Conservation (phyloP, 1,140 invertebrate species). For the Trissolcus basalis region DNA sequence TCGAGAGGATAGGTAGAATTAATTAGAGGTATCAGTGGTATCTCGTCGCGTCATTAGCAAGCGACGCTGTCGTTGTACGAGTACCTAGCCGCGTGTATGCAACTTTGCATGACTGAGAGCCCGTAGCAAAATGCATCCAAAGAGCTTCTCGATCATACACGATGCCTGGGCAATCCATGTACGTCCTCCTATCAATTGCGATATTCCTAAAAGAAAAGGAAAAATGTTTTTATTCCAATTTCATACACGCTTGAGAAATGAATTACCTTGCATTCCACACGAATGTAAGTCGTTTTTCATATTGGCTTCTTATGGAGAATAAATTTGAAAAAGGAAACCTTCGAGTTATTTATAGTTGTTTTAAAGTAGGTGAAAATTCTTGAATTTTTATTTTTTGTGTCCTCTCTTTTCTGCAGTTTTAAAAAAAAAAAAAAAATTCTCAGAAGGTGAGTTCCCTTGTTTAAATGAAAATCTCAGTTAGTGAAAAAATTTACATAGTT, state of each 20-base stretch:
- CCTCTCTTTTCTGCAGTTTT: no score
- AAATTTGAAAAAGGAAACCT: no score
- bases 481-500: no score
- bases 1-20: slow-evolving; percentile 66
- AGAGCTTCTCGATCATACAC: slow-evolving; percentile 42
- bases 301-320: no score
- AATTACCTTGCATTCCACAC: slow-evolving; percentile 7
- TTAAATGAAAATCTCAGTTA: no score
- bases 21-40: slow-evolving; percentile 68
- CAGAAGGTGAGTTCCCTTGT: no score
- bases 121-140: slow-evolving; percentile 50
- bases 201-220: slow-evolving; percentile 10
- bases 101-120: slow-evolving; percentile 59
- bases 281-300: no score
- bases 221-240: not conserved
- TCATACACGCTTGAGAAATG: slow-evolving; percentile 6
- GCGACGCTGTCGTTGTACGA: slow-evolving; percentile 60
- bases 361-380: no score
- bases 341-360: no score
- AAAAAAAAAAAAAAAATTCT: no score
- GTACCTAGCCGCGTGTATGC: slow-evolving; percentile 55
- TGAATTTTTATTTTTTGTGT: no score
- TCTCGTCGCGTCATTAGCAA: slow-evolving; percentile 68
- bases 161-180: slow-evolving; percentile 31
- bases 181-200: slow-evolving; percentile 20